Conservation (phyloP, 1,140 invertebrate genomes). For the Drosophila orosa region DNA sequence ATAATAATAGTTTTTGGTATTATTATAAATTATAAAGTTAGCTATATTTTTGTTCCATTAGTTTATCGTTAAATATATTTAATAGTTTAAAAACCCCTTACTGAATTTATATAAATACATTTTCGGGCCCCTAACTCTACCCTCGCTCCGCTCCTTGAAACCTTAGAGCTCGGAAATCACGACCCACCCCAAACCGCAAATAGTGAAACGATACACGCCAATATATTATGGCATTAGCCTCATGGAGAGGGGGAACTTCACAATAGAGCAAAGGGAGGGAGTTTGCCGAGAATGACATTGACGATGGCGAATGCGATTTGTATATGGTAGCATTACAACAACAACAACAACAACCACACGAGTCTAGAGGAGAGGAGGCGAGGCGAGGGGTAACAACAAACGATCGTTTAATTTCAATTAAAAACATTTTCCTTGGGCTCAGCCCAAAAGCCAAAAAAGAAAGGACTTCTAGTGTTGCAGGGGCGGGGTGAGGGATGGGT, state of each 20-base stretch:
- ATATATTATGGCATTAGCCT: conserved; percentile 83
- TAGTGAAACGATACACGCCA: conserved; percentile 76
- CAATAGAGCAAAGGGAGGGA: conserved; percentile 5
- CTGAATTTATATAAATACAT: not conserved
- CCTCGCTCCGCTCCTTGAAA: conserved; percentile 6
- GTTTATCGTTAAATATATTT: too few relatives aligned
- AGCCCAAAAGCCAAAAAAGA: conserved; percentile 76
- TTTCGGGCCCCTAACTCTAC: not conserved
- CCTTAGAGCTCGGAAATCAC: conserved; percentile 62
- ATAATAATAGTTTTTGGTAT: too few relatives aligned
- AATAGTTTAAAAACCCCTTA: too few relatives aligned
- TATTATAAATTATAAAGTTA: too few relatives aligned
- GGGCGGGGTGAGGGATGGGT: not conserved
- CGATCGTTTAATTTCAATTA: conserved; percentile 84
- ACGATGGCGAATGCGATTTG: conserved; percentile 76
- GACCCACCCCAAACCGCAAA: conserved; percentile 84
- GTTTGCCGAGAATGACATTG: conserved; percentile 45
- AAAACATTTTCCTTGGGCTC: conserved; percentile 70
- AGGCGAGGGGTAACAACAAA: conserved; percentile 67
- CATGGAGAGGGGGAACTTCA: conserved; percentile 6
- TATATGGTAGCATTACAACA: conserved; percentile 80
- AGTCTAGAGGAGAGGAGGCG: too few relatives aligned
- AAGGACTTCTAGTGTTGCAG: conserved; percentile 27
- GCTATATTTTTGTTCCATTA: too few relatives aligned
- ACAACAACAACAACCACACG: conserved; percentile 36